Evolutionary conservation across 2,888 invertebrate species (phyloP).

Genomic region (Chironomus riparius): DNA sequence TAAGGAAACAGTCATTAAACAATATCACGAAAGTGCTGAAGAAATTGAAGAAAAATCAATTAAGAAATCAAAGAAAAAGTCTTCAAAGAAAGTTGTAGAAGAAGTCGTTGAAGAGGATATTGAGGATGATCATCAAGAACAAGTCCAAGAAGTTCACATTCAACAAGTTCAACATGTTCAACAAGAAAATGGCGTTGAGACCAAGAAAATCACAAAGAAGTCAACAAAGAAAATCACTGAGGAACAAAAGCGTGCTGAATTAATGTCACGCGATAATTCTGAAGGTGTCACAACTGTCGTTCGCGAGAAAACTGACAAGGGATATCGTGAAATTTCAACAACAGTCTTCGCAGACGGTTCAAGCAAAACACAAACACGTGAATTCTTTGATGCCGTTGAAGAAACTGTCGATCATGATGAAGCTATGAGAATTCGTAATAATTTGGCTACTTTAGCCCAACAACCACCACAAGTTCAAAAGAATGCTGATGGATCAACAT

Average conservation of each 20-base stretch:
- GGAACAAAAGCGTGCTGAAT: slow-evolving; percentile 14
- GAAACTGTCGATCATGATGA: slow-evolving; percentile 18
- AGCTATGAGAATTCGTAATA: slow-evolving; percentile 17
- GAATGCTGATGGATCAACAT: slow-evolving; percentile 19
- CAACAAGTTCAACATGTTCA: neutral
- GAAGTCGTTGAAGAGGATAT: neutral
- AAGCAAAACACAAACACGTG: slow-evolving; percentile 9
- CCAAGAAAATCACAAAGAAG: slow-evolving; percentile 22
- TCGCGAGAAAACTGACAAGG: slow-evolving; percentile 22
- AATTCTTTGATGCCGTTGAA: slow-evolving; percentile 25
- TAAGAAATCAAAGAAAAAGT: slow-evolving; percentile 13
- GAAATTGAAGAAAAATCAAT: neutral
- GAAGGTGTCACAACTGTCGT: slow-evolving; percentile 25
- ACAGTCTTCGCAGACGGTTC: slow-evolving; percentile 25
- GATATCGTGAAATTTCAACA: slow-evolving; percentile 24
- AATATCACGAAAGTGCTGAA: slow-evolving; percentile 6
- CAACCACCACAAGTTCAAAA: slow-evolving; percentile 1
- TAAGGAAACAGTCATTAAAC: slow-evolving; percentile 11
- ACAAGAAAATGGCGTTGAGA: slow-evolving; percentile 12
- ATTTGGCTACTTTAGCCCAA: slow-evolving; percentile 3
- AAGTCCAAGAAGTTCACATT: neutral
- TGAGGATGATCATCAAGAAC: neutral
- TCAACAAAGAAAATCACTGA: neutral
- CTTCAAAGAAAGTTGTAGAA: slow-evolving; percentile 5
- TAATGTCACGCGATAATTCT: slow-evolving; percentile 19